These are phyloP conservation scores for Bubo scandiacus DNA, from an alignment of 2,113 vertebrate species.

Conservation along the genomic window DNA sequence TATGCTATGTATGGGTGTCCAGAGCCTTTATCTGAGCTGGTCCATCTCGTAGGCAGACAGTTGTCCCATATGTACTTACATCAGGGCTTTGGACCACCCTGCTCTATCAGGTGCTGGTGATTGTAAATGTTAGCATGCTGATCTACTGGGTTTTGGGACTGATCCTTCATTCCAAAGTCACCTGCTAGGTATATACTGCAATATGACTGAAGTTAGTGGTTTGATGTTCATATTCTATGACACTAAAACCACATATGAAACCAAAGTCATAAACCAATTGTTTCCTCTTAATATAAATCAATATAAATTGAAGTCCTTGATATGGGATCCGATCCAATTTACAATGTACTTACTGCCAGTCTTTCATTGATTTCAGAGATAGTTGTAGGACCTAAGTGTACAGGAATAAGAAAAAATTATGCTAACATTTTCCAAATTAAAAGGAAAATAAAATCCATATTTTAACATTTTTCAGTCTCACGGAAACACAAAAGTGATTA, in stretches of 20 bases:
- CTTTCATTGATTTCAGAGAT: not conserved
- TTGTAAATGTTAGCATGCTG: not conserved
- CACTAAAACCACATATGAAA: not conserved
- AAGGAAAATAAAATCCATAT: not conserved
- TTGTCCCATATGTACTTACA: not conserved
- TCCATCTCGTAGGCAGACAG: accelerated
- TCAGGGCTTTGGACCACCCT: not conserved
- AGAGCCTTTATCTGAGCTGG: not conserved
- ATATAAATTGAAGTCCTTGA: not conserved
- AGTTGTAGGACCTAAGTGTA: not conserved
- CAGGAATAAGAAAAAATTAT: not conserved
- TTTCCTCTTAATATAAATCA: not conserved
- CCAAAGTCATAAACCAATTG: not conserved
- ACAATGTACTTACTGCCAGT: not conserved
- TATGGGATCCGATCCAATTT: not conserved
- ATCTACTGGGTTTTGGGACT: not conserved
- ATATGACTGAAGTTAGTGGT: not conserved
- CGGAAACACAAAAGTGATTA: accelerated
- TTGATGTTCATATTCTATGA: not conserved
- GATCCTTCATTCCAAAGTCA: not conserved
- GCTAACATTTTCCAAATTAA: not conserved
- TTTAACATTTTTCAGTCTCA: not conserved
- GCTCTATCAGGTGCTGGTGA: not conserved
- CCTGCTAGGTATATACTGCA: not conserved
- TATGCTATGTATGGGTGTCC: not conserved